Percentiles rank a stretch among this genome's conserved stretches.
phyloP scores from a whole-genome alignment of 1,140 invertebrate species.

The Drosophila lacertosa region DNA sequence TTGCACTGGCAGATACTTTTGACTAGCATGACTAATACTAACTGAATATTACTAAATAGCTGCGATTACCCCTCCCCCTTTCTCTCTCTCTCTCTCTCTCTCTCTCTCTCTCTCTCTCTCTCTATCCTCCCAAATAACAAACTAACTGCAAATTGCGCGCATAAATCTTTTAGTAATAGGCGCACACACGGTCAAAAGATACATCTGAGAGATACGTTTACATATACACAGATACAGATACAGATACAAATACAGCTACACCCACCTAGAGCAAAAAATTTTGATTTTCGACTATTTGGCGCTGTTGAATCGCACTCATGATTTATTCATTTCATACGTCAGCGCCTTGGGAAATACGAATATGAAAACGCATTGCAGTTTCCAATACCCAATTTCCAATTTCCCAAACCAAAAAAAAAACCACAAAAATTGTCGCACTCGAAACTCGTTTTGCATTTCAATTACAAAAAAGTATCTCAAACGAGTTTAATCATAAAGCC shows the following conservation, averaged over 20 bases:
- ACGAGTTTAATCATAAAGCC: constrained; percentile 55
- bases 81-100: constrained; percentile 3
- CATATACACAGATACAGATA: not conserved
- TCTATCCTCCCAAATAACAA: constrained; percentile 9
- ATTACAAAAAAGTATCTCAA: constrained; percentile 37
- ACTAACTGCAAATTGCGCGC: constrained; percentile 58
- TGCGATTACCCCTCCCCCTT: not conserved
- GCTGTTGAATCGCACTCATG: constrained; percentile 32
- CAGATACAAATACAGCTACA: constrained; percentile 5
- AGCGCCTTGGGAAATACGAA: constrained; percentile 11
- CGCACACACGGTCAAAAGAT: constrained; percentile 41
- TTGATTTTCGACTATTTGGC: constrained; percentile 57
- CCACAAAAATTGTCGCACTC: not conserved
- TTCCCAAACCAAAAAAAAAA: constrained; percentile 3
- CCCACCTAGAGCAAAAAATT: constrained; percentile 33
- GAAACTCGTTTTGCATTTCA: constrained; percentile 11
- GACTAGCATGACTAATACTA: constrained; percentile 56
- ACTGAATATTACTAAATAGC: constrained; percentile 49
- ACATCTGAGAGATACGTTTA: constrained; percentile 1
- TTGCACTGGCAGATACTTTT: constrained; percentile 16
- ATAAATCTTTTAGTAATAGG: constrained; percentile 73
- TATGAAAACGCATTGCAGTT: constrained; percentile 5
- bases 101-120: not conserved
- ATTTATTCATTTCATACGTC: constrained; percentile 42
- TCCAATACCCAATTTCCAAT: constrained; percentile 17